A percentile compares a stretch with the other conserved stretches of the same genome.
phyloP scores from a whole-genome alignment of 2,888 invertebrate species.

The Caenorhabditis sp. region DNA sequence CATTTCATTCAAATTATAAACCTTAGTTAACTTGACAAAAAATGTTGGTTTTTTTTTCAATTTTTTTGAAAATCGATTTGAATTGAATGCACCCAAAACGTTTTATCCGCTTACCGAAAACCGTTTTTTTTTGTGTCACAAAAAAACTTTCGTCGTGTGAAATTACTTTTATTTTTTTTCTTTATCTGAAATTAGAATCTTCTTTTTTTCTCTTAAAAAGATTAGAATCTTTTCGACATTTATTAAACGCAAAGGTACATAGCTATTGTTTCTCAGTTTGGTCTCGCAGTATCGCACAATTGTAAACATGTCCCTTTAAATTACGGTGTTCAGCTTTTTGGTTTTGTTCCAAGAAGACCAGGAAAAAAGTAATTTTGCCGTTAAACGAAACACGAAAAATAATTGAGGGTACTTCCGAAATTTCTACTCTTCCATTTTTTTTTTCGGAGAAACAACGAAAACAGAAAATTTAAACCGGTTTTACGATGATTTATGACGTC shows the following conservation, averaged over 20 bases:
- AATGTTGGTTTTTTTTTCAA: background rate
- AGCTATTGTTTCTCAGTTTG: too few species aligned
- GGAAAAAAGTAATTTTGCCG: too few species aligned
- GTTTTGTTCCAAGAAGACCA: too few species aligned
- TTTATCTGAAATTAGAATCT: background rate
- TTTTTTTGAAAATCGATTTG: slow-evolving; percentile 16
- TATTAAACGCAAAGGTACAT: too few species aligned
- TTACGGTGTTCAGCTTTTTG: too few species aligned
- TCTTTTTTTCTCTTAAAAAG: background rate
- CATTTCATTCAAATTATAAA: background rate
- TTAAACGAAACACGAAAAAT: background rate
- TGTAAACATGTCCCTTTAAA: too few species aligned
- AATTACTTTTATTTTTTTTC: background rate
- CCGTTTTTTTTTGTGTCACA: background rate
- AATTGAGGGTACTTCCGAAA: background rate
- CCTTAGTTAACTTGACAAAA: background rate
- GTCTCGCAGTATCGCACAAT: too few species aligned
- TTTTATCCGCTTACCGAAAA: slow-evolving; percentile 5
- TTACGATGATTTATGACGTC: background rate
- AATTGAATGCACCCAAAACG: background rate
- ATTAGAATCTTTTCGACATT: too few species aligned
- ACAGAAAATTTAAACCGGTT: background rate
- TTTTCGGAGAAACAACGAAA: background rate
- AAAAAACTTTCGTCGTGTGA: background rate
- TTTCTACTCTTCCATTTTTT: background rate